phyloP scores from a whole-genome alignment of 2,797 vertebrate genomes.

The Eulemur mongoz region DNA sequence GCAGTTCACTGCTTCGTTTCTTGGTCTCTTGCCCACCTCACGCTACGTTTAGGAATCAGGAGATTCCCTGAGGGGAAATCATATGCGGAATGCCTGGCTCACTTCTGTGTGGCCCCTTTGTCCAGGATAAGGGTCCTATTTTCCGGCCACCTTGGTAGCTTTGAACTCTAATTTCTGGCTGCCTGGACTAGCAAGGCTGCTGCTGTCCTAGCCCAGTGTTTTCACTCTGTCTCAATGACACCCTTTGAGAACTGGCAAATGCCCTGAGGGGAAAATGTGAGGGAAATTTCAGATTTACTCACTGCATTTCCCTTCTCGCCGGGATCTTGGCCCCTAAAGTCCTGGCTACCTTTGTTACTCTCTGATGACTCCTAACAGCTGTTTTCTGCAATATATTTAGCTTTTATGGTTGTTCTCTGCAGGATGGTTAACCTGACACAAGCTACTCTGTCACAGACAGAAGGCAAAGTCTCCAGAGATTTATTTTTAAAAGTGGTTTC shows the following conservation, averaged over 20 bases:
- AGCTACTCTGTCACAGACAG: constrained; percentile 64
- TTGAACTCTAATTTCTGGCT: background rate
- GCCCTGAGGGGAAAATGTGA: background rate
- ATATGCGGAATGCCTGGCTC: background rate
- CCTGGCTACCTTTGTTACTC: constrained; percentile 52
- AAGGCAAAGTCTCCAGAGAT: constrained; percentile 65
- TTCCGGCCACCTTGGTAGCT: background rate
- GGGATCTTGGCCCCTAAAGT: constrained; percentile 48
- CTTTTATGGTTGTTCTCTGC: constrained; percentile 71
- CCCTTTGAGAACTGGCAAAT: background rate
- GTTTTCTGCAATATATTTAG: constrained; percentile 72
- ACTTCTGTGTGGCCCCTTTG: background rate
- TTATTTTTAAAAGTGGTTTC: constrained; percentile 71
- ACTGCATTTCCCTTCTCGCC: constrained; percentile 7
- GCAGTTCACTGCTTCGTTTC: background rate
- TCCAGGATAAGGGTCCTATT: background rate
- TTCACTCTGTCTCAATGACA: background rate
- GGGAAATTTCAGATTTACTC: background rate
- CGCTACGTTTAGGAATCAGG: background rate
- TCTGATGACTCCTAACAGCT: constrained; percentile 66
- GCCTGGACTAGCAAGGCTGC: background rate
- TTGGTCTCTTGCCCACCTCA: background rate
- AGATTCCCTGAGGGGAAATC: background rate
- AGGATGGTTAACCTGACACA: constrained; percentile 67
- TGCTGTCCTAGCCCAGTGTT: background rate